Conservation (phyloP, 2,797 vertebrate species). For the Bovichtus diacanthus region DNA sequence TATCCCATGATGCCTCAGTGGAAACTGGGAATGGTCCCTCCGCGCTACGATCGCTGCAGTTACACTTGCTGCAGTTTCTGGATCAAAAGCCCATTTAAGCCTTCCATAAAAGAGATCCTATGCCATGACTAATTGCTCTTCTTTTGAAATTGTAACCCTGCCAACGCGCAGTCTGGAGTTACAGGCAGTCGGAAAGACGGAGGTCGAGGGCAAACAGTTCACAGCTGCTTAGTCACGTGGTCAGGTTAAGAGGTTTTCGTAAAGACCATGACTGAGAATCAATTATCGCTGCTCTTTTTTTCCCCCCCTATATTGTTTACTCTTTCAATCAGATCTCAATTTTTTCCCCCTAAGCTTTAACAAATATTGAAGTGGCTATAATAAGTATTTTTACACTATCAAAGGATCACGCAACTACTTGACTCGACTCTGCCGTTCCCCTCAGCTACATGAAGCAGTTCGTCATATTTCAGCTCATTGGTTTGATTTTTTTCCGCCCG, state of each 20-base stretch:
- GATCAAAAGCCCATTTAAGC: slow-evolving; percentile 29
- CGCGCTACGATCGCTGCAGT: slow-evolving; percentile 3
- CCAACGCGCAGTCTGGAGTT: slow-evolving; percentile 42
- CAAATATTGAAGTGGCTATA: background rate
- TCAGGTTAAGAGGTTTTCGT: background rate
- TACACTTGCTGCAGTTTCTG: slow-evolving; percentile 12
- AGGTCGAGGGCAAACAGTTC: slow-evolving; percentile 8
- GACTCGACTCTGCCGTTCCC: background rate
- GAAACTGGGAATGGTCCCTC: slow-evolving; percentile 19
- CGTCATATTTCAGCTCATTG: background rate
- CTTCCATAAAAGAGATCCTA: slow-evolving; percentile 27
- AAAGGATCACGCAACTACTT: background rate
- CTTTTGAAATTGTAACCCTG: slow-evolving; percentile 42
- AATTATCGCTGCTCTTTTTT: background rate
- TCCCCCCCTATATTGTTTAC: background rate
- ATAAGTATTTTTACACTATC: background rate
- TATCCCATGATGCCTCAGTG: background rate
- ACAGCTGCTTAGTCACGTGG: slow-evolving; percentile 52
- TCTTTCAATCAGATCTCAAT: background rate
- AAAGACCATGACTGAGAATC: background rate
- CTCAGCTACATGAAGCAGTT: background rate
- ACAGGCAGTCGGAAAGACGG: slow-evolving; percentile 28
- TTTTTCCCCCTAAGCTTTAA: background rate
- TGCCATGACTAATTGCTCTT: slow-evolving; percentile 45
- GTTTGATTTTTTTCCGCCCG: background rate